A percentile compares a stretch with the other conserved stretches of the same genome.
Evolutionary conservation across 1,140 invertebrate genomes (phyloP).

Genomic region (Meloidogyne exigua): DNA sequence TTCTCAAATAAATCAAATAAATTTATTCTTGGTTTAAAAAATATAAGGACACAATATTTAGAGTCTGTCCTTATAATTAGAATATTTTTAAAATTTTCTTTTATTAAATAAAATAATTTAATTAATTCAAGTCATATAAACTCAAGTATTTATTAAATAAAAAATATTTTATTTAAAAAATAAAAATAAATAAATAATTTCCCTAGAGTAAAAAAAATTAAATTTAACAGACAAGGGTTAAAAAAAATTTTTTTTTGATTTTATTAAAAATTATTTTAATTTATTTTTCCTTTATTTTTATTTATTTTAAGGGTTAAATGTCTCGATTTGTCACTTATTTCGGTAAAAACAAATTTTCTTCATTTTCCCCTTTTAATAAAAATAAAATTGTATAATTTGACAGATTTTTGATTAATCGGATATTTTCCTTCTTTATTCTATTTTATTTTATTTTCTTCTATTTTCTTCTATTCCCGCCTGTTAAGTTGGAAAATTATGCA

Average conservation of each 20-base stretch:
- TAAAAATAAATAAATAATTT: neutral
- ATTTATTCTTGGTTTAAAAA: too few relatives aligned
- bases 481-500: slow-evolving; percentile 5
- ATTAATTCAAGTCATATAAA: neutral
- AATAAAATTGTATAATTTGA: neutral
- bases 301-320: neutral
- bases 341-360: neutral
- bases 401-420: slow-evolving; percentile 1
- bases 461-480: neutral
- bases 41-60: too few relatives aligned
- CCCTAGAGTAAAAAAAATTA: neutral
- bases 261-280: neutral
- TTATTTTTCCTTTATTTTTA: neutral
- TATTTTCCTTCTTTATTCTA: neutral
- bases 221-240: too few relatives aligned
- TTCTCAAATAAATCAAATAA: too few relatives aligned
- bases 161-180: neutral
- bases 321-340: neutral
- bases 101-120: too few relatives aligned
- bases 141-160: neutral
- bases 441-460: neutral
- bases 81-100: too few relatives aligned
- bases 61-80: too few relatives aligned
- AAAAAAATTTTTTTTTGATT: neutral
- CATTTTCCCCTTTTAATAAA: neutral